Base-by-base conservation (phyloP, 2,888 invertebrate genomes). In the Diloba caeruleocephala region DNA sequence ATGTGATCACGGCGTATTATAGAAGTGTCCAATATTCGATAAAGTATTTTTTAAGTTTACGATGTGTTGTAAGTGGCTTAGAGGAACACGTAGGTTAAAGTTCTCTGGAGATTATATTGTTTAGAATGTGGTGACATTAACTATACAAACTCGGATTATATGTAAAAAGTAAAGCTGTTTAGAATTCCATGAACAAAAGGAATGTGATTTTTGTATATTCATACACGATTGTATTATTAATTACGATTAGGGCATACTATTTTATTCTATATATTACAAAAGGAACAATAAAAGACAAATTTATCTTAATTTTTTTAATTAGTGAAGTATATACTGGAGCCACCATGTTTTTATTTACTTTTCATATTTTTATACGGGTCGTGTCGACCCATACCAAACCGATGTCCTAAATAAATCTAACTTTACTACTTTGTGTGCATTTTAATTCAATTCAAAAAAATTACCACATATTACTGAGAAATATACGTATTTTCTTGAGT, bases 321-420 rank as follows among this genome's bases (percentile, higher is more conserved):
- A 65, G 60, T 71, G 53, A 71, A 68, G 49, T 81, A 68, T 79
- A 77, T 78, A 79, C 71, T 78, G 74, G 71, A 81, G 82, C 78
- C 80, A 78, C 76, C 73, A 67, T 54, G 58, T 45, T 63, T 68
- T 71, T 61, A 71, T 66, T 66, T 59, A 33, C 43, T 63, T 55
- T 57, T 65, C 61, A 64, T 67, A 71, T 69, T 57, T n/a, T 62
- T 71, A 72, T 66, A 71, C 60, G 62, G 45, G 52, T 45, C 65
- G 39, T 57, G 59, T 58, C 48, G 72, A 54, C 76, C 72, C 66
- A 66, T 71, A 79, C 84, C 84, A 82, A 81, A 83, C 81, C 83
- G 74, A 78, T 78, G 64, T 49, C 50, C 42, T 70, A 72, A 68
- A 68, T 73, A 68, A 61, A 71, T 49, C 58, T 65, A 56, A 71